Conservation (phyloP, 2,797 vertebrate species). For the Chelmon rostratus region DNA sequence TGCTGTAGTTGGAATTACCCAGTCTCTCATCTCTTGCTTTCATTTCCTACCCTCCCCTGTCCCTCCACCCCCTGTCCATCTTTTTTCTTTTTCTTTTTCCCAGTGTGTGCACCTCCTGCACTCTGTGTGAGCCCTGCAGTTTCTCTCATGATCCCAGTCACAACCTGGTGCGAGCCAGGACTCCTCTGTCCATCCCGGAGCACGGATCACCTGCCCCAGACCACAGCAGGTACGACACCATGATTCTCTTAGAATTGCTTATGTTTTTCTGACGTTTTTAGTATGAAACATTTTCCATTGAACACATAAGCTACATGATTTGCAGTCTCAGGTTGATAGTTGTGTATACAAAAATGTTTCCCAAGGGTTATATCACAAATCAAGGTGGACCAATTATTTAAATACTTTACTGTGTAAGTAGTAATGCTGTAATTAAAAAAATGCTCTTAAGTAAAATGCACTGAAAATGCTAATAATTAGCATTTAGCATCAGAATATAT, state of each 20-base stretch:
- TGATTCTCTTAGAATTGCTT: not conserved
- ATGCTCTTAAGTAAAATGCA: too few relatives aligned
- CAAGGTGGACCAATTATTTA: not conserved
- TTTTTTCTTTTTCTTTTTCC: not conserved
- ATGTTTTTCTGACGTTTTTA: not conserved
- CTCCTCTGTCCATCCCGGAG: slow-evolving; percentile 87
- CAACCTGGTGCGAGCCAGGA: slow-evolving; percentile 90
- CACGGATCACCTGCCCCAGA: slow-evolving; percentile 85
- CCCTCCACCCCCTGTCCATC: not conserved
- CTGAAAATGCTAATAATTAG: too few relatives aligned
- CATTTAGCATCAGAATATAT: too few relatives aligned
- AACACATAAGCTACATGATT: not conserved
- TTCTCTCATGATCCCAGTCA: slow-evolving; percentile 93
- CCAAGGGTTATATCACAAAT: not conserved
- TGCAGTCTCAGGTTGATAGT: not conserved
- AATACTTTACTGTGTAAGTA: not conserved
- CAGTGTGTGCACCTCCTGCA: slow-evolving; percentile 94
- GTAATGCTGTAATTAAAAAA: not conserved
- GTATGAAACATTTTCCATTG: not conserved
- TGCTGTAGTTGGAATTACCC: not conserved
- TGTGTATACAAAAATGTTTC: not conserved
- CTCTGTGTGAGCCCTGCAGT: slow-evolving; percentile 92
- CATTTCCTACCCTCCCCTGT: not conserved
- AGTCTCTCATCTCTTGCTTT: not conserved
- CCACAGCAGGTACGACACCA: slow-evolving; percentile 82